Base-by-base conservation (phyloP, 2,797 vertebrate species). In the Podargus strigoides region DNA sequence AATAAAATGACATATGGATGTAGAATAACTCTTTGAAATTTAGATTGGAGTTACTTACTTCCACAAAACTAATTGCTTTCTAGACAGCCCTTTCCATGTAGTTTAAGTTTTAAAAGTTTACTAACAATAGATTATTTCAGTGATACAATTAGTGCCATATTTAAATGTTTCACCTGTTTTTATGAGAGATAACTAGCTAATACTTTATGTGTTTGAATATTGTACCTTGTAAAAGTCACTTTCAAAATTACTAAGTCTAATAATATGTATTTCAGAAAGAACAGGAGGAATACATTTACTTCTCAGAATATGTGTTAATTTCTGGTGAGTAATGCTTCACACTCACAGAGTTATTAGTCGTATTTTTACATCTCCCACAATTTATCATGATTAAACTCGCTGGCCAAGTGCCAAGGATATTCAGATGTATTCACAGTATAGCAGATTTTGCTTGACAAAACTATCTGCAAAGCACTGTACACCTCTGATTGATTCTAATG, bases 351-450 rank as follows among this genome's bases (percentile, higher is more conserved):
- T 44, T 53, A 72, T 90, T 93, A 76, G 59, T 90, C 4, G 4
- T 73, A 67, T 75, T 94, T 89, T 85, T 92, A 47, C 39, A 49
- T 82, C 44, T 74, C 36, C 32, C 44, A 30, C 39, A 84, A 49
- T 94, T 94, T 68, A 47, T 84, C 55, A 41, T 80, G 7, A 73
- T 94, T 94, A 73, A 88, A 94, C 67, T 91, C 46, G 42, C 46
- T n/a, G 0, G 0, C 63, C 69, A 69, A 7, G 7, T 76, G 58
- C 87, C 75, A 74, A 55, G 66, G 52, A n/a, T 47, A 46, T 60
- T 78, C 37, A 55, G 64, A 70, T 60, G 6, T 74, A 28, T 87
- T 87, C 73, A 47, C n/a, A 66, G 22, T 52, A 44, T 1, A 3
- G 15, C 47, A 55, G 42, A 32, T 81, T 93, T 64, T 89, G n/a